Percentiles rank a stretch among this genome's conserved stretches.
These are phyloP conservation scores for Lochmaea capreae DNA, from an alignment of 2,888 invertebrate genomes.

Conservation along the genomic window DNA sequence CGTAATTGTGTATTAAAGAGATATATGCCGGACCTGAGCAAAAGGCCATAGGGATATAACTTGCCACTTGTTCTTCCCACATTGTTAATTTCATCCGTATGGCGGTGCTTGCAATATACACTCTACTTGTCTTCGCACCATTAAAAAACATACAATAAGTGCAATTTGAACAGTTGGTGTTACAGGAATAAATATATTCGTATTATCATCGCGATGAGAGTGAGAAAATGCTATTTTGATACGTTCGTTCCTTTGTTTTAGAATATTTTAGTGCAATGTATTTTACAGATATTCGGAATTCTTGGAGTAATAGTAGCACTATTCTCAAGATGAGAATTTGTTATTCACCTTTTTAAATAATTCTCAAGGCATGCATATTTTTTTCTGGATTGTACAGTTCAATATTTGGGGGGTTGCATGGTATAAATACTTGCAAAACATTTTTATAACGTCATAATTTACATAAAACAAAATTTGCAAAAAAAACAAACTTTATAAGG, in stretches of 20 bases:
- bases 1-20: background rate
- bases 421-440: no score
- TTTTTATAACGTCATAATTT: no score
- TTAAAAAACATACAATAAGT: slow-evolving; percentile 39
- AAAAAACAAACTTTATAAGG: no score
- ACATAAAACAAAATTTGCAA: no score
- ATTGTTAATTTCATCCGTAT: slow-evolving; percentile 38
- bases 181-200: slow-evolving; percentile 35
- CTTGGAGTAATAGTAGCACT: no score
- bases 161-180: slow-evolving; percentile 36
- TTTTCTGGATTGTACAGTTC: no score
- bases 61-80: slow-evolving; percentile 38
- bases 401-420: no score
- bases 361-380: no score
- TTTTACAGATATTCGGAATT: background rate
- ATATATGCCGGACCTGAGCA: slow-evolving; percentile 19
- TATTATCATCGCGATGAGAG: background rate
- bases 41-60: slow-evolving; percentile 26
- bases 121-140: slow-evolving; percentile 38
- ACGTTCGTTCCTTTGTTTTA: slow-evolving; percentile 1
- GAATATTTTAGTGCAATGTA: background rate
- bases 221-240: background rate
- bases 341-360: no score
- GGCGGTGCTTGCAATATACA: slow-evolving; percentile 25
- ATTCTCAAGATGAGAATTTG: no score